A percentile compares a stretch with the other conserved stretches of the same genome.
phyloP scores from a whole-genome alignment of 2,113 vertebrate species.

The Rallus limicola region DNA sequence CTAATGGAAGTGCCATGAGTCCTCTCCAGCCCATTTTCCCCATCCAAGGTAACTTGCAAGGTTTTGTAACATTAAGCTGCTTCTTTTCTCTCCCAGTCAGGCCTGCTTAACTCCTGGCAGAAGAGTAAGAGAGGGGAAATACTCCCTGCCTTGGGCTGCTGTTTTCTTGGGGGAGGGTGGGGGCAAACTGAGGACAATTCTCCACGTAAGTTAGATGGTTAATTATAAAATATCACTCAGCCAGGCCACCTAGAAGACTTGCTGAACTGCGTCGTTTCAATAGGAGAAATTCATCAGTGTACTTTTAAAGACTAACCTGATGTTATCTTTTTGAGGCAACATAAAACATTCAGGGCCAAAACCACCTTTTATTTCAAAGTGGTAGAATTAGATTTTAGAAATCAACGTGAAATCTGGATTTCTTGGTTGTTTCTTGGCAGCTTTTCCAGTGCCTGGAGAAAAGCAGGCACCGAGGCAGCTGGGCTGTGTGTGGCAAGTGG shows the following conservation, averaged over 20 bases:
- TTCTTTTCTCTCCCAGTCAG: neutral
- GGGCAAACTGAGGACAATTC: neutral
- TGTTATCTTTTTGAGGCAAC: neutral
- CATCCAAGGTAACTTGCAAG: neutral
- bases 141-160: neutral
- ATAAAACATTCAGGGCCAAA: neutral
- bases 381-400: neutral
- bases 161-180: neutral
- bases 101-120: neutral
- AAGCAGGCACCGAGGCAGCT: neutral
- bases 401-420: neutral
- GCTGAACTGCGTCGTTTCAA: neutral
- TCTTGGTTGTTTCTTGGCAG: neutral
- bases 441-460: neutral
- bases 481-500: neutral
- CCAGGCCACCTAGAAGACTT: neutral
- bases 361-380: neutral
- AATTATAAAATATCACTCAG: neutral
- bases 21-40: neutral
- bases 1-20: neutral
- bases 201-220: neutral
- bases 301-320: neutral
- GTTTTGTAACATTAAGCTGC: fast-evolving
- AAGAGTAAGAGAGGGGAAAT: neutral
- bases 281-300: neutral